These are phyloP conservation scores for Bombus fervidus DNA, from an alignment of 1,140 invertebrate genomes.

Conservation along the genomic window DNA sequence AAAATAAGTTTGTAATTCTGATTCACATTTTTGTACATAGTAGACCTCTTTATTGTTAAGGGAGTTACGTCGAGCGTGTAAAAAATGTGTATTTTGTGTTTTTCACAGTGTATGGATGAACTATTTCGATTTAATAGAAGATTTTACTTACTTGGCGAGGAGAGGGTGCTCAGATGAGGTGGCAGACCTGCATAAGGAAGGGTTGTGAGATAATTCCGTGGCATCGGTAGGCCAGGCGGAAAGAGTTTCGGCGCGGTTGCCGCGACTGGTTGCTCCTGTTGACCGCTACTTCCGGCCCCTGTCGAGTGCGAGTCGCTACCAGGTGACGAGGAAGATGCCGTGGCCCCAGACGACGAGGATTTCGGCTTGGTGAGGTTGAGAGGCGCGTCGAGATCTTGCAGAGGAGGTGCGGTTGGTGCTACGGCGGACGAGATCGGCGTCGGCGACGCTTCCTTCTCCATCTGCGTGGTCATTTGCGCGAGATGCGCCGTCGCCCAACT, in stretches of 20 bases:
- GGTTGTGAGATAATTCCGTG: constrained; percentile 83
- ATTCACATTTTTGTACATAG: no score
- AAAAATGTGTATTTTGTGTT: no score
- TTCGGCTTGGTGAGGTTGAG: constrained; percentile 95
- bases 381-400: constrained; percentile 89
- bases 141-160: constrained; percentile 73
- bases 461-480: constrained; percentile 76
- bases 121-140: no score
- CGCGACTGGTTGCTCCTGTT: constrained; percentile 84
- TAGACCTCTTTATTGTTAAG: no score
- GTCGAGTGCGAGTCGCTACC: constrained; percentile 81
- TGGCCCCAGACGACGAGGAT: constrained; percentile 78
- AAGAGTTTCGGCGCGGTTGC: constrained; percentile 85
- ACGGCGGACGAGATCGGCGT: constrained; percentile 81
- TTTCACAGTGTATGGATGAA: no score
- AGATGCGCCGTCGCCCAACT: constrained; percentile 79
- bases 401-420: constrained; percentile 76
- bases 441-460: constrained; percentile 80
- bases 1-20: no score
- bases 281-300: constrained; percentile 79
- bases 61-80: no score
- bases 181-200: constrained; percentile 84
- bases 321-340: constrained; percentile 75
- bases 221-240: constrained; percentile 83
- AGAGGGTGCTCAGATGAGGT: constrained; percentile 81